A percentile compares a stretch with the other conserved stretches of the same genome.
phyloP scores from a whole-genome alignment of 2,797 vertebrate genomes.

The Prionace glauca region DNA sequence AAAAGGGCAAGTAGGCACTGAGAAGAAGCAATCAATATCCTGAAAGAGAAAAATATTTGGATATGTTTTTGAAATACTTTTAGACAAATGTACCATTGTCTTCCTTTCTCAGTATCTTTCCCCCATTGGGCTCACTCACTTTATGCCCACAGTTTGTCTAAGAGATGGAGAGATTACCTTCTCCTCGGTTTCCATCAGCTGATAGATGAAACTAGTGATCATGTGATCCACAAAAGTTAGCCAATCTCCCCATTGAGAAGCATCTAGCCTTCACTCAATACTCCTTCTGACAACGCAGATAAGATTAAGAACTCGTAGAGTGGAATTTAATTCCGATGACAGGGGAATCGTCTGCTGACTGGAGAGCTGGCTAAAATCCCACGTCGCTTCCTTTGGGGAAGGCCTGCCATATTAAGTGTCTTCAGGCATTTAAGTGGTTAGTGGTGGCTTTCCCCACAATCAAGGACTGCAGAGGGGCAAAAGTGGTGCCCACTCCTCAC shows the following conservation, averaged over 20 bases:
- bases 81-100: background rate
- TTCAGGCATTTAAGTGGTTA: background rate
- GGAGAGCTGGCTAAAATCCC: background rate
- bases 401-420: background rate
- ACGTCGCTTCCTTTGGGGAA: background rate
- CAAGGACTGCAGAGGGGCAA: background rate
- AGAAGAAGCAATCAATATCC: background rate
- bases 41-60: background rate
- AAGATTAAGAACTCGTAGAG: background rate
- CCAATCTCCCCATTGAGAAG: background rate
- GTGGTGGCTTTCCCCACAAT: background rate
- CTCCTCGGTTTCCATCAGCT: background rate
- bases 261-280: background rate
- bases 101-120: background rate
- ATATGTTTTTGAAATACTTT: background rate
- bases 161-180: background rate
- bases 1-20: background rate
- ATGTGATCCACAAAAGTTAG: background rate
- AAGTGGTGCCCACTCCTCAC: background rate
- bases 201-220: no score
- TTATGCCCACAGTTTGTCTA: background rate
- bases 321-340: no score
- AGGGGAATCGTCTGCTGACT: no score
- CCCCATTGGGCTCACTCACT: background rate
- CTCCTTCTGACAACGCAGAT: background rate